phyloP scores from a whole-genome alignment of 2,113 vertebrate species.

The Cheilinus undulatus region DNA sequence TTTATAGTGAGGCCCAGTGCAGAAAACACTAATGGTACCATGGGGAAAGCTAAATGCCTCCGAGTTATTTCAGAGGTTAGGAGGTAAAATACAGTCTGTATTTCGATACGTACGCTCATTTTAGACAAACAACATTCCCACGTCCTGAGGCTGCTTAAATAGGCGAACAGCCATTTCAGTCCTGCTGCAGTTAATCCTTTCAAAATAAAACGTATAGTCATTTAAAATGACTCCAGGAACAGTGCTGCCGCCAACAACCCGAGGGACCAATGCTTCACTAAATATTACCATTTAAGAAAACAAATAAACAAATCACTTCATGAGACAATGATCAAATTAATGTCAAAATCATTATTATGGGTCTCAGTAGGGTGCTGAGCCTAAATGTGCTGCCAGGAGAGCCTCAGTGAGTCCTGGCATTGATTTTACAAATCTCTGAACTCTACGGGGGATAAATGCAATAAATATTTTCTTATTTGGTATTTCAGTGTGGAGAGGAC shows the following conservation, averaged over 20 bases:
- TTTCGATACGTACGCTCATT: constrained; percentile 33
- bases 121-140: constrained; percentile 54
- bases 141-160: constrained; percentile 23
- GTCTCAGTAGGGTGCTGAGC: neutral
- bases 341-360: neutral
- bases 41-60: constrained; percentile 26
- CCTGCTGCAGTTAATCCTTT: neutral
- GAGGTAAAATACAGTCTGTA: constrained; percentile 30
- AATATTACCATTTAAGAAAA: neutral
- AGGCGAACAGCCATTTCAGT: constrained; percentile 7
- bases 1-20: constrained; percentile 41
- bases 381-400: neutral
- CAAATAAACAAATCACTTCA: neutral
- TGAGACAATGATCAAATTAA: neutral
- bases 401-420: neutral
- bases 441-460: neutral
- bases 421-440: neutral
- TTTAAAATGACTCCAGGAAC: neutral
- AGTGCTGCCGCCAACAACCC: neutral
- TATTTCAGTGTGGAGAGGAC: neutral
- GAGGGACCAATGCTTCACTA: neutral
- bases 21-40: constrained; percentile 38
- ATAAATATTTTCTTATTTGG: neutral
- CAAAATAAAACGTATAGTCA: neutral
- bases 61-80: constrained; percentile 37